Evolutionary conservation across 2,888 invertebrate species (phyloP).

Genomic region (Galerucella calmariensis): DNA sequence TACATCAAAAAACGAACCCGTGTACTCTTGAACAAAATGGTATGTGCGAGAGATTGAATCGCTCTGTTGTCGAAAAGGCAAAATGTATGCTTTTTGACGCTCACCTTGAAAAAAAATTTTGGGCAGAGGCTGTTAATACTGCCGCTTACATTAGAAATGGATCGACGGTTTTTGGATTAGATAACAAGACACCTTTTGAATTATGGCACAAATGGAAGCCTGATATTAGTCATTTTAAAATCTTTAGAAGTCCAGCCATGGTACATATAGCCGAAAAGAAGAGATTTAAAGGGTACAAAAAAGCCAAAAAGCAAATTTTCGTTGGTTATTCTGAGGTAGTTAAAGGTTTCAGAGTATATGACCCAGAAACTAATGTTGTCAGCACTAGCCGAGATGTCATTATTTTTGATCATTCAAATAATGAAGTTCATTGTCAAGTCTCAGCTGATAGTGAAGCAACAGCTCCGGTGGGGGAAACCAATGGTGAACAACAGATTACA

Average conservation of each 20-base stretch:
- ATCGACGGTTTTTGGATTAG: conserved; percentile 16
- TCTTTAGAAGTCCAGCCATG: conserved; percentile 39
- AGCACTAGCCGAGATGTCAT: conserved; percentile 26
- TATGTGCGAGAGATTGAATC: conserved; percentile 44
- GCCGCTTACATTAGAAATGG: conserved; percentile 48
- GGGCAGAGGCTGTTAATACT: conserved; percentile 47
- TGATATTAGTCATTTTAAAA: conserved; percentile 34
- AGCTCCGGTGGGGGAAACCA: not conserved
- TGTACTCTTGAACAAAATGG: conserved; percentile 45
- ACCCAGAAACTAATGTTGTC: conserved; percentile 15
- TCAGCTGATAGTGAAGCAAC: conserved; percentile 1
- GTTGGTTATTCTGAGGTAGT: conserved; percentile 35
- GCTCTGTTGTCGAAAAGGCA: conserved; percentile 47
- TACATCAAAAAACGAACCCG: conserved; percentile 41
- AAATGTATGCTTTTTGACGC: conserved; percentile 49
- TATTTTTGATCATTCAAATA: conserved; percentile 25
- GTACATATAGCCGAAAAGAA: conserved; percentile 38
- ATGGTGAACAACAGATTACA: not conserved
- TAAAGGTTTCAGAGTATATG: conserved; percentile 38
- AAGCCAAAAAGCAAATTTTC: conserved; percentile 30
- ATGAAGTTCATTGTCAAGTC: conserved; percentile 18
- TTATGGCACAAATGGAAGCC: conserved; percentile 53
- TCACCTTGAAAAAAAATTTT: conserved; percentile 45
- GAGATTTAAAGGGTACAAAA: conserved; percentile 35
- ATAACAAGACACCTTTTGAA: conserved; percentile 54